phyloP scores from a whole-genome alignment of 2,113 vertebrate species.

The Typhlomys cinereus region DNA sequence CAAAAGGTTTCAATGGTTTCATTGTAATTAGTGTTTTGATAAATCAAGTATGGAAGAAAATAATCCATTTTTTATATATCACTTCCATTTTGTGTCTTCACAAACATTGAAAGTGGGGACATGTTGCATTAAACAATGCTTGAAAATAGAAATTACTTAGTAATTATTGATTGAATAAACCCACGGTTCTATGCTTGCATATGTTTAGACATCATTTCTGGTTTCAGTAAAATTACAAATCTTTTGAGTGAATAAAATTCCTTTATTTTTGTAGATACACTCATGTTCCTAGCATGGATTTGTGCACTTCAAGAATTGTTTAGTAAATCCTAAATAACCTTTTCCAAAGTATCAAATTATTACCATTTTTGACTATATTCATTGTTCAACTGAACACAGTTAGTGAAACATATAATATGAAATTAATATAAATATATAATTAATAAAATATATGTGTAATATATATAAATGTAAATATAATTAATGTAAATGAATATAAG shows the following conservation, averaged over 20 bases:
- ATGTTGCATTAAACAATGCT: not conserved
- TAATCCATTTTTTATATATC: not conserved
- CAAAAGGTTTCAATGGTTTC: not conserved
- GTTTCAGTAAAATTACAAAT: constrained; percentile 18
- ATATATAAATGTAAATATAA: too few relatives aligned
- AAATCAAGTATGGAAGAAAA: not conserved
- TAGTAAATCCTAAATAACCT: not conserved
- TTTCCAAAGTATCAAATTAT: not conserved
- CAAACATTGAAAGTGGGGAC: not conserved
- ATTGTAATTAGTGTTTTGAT: not conserved
- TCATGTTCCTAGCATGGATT: not conserved
- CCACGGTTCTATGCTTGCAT: not conserved
- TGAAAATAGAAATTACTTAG: not conserved
- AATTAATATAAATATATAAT: too few relatives aligned
- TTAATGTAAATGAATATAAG: too few relatives aligned
- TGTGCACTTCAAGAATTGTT: not conserved
- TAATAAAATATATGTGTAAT: not conserved
- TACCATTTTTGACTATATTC: not conserved
- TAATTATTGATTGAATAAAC: not conserved
- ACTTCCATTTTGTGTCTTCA: not conserved
- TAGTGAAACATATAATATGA: too few relatives aligned
- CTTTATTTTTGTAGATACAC: not conserved
- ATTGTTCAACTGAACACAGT: not conserved
- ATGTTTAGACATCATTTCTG: not conserved
- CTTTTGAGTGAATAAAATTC: not conserved